phyloP scores from a whole-genome alignment of 2,888 invertebrate species.

The Brachypalpus laphriformis region DNA sequence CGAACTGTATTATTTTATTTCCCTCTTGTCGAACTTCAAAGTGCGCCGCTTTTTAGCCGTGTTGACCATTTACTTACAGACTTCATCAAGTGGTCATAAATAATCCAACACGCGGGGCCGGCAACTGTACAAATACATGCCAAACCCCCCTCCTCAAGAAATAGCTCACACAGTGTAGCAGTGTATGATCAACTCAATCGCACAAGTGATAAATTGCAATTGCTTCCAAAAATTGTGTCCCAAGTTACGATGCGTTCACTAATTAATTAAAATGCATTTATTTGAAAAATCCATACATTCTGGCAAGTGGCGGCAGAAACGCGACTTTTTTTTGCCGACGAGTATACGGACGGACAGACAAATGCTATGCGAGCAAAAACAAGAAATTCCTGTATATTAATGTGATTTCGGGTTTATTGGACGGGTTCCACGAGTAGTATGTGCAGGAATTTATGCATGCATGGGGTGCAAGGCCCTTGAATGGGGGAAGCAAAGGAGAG shows the following conservation, averaged over 20 bases:
- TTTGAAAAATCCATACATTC: conserved; percentile 71
- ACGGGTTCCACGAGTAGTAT: conserved; percentile 63
- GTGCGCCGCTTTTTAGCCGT: conserved; percentile 58
- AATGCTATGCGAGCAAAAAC: conserved; percentile 47
- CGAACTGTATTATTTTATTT: conserved; percentile 42
- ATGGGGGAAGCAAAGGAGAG: too few relatives aligned
- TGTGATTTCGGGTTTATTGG: conserved; percentile 69
- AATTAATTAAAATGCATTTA: conserved; percentile 74
- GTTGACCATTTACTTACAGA: conserved; percentile 62
- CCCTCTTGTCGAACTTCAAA: conserved; percentile 55
- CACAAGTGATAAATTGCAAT: conserved; percentile 71
- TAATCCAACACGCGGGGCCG: conserved; percentile 53
- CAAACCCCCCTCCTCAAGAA: neutral
- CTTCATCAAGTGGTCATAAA: conserved; percentile 69
- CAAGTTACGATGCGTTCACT: conserved; percentile 68
- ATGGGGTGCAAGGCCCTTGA: conserved; percentile 52
- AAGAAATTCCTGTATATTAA: conserved; percentile 68
- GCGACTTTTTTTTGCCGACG: conserved; percentile 16
- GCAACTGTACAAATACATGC: conserved; percentile 42
- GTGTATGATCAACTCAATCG: conserved; percentile 70
- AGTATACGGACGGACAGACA: neutral
- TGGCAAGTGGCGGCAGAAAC: conserved; percentile 58
- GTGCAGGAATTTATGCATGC: conserved; percentile 50
- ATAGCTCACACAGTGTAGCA: conserved; percentile 23
- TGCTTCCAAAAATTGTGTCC: conserved; percentile 71